These are phyloP conservation scores for Creontiades dilutus DNA, from an alignment of 2,888 invertebrate species.

Conservation along the genomic window DNA sequence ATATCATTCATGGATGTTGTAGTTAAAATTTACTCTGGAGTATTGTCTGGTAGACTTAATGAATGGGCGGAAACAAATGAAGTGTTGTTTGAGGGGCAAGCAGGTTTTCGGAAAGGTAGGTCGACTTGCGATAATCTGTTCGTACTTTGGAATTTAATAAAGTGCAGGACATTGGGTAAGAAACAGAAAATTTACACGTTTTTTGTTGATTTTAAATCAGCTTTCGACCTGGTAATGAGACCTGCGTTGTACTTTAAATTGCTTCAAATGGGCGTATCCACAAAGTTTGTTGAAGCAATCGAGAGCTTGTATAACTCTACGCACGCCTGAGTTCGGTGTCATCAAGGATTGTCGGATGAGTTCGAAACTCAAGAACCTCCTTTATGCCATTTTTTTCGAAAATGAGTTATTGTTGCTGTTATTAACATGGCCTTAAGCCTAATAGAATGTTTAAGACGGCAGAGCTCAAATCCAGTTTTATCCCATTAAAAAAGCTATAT, in stretches of 20 bases:
- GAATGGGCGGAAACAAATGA: not conserved
- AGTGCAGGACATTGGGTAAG: too few species aligned
- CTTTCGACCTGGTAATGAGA: too few species aligned
- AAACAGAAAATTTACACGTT: too few species aligned
- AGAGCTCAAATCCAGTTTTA: too few species aligned
- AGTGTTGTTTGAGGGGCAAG: not conserved
- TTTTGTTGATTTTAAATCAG: too few species aligned
- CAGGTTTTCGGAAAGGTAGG: not conserved
- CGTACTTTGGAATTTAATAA: too few species aligned
- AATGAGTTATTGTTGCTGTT: too few species aligned
- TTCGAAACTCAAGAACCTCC: not conserved
- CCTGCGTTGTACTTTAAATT: not conserved
- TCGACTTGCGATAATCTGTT: not conserved
- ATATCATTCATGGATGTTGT: not conserved
- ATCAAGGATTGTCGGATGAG: not conserved
- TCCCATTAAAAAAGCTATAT: too few species aligned
- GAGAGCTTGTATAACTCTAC: not conserved
- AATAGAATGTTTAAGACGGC: too few species aligned
- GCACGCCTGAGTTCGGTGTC: not conserved
- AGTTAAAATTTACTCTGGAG: not conserved
- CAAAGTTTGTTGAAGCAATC: not conserved
- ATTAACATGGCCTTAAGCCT: too few species aligned
- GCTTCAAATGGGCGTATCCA: constrained; percentile 19
- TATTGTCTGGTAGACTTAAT: not conserved
- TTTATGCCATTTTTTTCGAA: too few species aligned